A percentile compares a stretch with the other conserved stretches of the same genome.
These are phyloP conservation scores for Orius insidiosus DNA, from an alignment of 1,140 invertebrate species.

Conservation along the genomic window DNA sequence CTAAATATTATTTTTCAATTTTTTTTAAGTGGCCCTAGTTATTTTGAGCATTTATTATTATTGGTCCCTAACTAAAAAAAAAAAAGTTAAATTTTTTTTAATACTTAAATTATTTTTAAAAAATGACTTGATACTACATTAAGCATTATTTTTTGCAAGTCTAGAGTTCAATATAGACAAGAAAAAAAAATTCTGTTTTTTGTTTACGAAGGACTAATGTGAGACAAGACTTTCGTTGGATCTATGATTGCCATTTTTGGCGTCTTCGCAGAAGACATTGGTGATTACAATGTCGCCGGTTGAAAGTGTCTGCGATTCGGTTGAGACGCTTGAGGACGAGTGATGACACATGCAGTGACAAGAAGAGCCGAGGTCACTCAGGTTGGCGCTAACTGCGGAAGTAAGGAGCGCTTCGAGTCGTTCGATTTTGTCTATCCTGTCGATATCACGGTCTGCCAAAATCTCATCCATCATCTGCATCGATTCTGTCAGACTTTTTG, in stretches of 20 bases:
- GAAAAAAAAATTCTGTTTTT: no score
- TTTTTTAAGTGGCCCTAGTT: no score
- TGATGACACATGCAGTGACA: constrained; percentile 23
- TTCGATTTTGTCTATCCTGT: constrained; percentile 71
- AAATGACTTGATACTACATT: no score
- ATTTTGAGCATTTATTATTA: no score
- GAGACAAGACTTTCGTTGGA: constrained; percentile 5
- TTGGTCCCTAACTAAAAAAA: no score
- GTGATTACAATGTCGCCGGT: constrained; percentile 89
- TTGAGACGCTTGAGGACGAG: constrained; percentile 22
- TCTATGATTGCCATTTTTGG: constrained; percentile 21
- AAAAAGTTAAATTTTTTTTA: no score
- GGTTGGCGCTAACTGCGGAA: constrained; percentile 35
- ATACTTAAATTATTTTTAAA: no score
- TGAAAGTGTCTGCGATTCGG: constrained; percentile 65
- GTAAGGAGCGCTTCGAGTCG: constrained; percentile 68
- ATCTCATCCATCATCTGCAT: constrained; percentile 81
- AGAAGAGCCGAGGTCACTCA: background rate
- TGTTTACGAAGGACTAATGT: no score
- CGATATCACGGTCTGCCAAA: constrained; percentile 63
- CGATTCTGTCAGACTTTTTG: constrained; percentile 75
- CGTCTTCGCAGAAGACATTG: constrained; percentile 56
- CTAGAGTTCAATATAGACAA: no score
- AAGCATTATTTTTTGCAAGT: no score
- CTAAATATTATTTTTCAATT: no score